Percentiles rank a stretch among this genome's conserved stretches.
These are phyloP conservation scores for Formica exsecta DNA, from an alignment of 1,140 invertebrate species.

Conservation along the genomic window DNA sequence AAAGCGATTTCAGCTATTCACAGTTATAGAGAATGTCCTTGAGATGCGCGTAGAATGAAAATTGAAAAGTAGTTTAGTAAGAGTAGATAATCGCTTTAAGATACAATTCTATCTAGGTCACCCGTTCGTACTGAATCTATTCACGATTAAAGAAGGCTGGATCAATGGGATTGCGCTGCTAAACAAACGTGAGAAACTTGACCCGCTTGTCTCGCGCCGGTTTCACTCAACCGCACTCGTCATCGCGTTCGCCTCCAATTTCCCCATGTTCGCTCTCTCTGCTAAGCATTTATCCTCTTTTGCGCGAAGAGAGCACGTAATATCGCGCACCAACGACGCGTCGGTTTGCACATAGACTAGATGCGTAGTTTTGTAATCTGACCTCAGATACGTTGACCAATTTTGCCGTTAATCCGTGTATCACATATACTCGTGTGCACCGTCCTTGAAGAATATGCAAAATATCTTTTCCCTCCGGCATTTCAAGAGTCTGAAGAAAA, in stretches of 20 bases:
- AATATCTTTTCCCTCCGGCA: not conserved
- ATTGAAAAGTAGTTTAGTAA: not conserved
- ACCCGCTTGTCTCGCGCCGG: slow-evolving; percentile 11
- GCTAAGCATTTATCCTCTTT: slow-evolving; percentile 8
- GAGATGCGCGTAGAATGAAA: not conserved
- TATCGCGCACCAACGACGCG: slow-evolving; percentile 20
- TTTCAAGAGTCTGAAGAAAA: not conserved
- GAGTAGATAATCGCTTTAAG: not conserved
- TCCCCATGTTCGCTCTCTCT: not conserved
- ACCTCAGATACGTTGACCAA: slow-evolving; percentile 35
- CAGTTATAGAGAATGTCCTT: not conserved
- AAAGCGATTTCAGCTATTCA: slow-evolving; percentile 14
- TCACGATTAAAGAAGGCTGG: not conserved
- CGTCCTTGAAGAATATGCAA: slow-evolving; percentile 47
- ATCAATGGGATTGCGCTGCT: not conserved
- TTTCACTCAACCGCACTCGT: slow-evolving; percentile 19
- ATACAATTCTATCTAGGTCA: not conserved
- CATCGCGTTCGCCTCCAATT: slow-evolving; percentile 14
- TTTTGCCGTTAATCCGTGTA: slow-evolving; percentile 35
- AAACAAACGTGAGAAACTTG: slow-evolving; percentile 37
- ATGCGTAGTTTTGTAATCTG: slow-evolving; percentile 34
- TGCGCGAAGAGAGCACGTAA: slow-evolving; percentile 14
- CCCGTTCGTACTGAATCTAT: not conserved
- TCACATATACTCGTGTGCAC: slow-evolving; percentile 56
- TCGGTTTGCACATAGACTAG: slow-evolving; percentile 49